Evolutionary conservation across 1,140 invertebrate genomes (phyloP).

Genomic region (Neodiprion virginianus): DNA sequence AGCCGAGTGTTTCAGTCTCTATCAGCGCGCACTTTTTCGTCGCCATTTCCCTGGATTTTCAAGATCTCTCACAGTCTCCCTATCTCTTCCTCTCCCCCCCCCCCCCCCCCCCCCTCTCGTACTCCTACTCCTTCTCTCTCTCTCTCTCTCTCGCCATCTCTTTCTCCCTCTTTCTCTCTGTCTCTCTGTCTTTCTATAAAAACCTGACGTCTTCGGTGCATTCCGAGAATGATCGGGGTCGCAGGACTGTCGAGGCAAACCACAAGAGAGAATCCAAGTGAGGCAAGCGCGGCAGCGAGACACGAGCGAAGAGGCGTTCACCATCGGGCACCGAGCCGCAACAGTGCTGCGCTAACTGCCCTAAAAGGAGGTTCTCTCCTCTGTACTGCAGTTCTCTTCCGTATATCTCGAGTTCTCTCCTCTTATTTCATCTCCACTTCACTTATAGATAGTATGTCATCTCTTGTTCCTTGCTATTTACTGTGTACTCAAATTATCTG

Average conservation of each 20-base stretch:
- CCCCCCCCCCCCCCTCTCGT: no score
- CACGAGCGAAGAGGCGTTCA: not conserved
- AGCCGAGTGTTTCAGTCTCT: no score
- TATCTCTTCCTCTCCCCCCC: no score
- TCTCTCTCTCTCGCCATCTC: no score
- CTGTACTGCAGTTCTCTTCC: constrained; percentile 42
- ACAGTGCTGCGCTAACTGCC: constrained; percentile 39
- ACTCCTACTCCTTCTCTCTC: no score
- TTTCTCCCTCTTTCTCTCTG: constrained; percentile 51
- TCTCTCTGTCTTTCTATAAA: constrained; percentile 39
- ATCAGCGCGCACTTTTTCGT: no score
- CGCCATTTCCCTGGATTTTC: no score
- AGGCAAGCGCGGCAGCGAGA: constrained; percentile 32
- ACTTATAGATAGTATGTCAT: constrained; percentile 8
- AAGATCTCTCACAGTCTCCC: no score
- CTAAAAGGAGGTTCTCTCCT: constrained; percentile 51
- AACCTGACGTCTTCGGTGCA: constrained; percentile 46
- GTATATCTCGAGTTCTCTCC: constrained; percentile 34
- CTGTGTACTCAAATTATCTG: no score
- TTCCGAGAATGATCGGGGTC: constrained; percentile 57
- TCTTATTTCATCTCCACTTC: constrained; percentile 2
- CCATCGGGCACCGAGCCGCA: not conserved
- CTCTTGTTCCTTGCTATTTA: not conserved
- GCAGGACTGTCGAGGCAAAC: constrained; percentile 42
- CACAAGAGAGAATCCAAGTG: constrained; percentile 28